phyloP scores from a whole-genome alignment of 2,888 invertebrate species.

The Acronicta aceris region DNA sequence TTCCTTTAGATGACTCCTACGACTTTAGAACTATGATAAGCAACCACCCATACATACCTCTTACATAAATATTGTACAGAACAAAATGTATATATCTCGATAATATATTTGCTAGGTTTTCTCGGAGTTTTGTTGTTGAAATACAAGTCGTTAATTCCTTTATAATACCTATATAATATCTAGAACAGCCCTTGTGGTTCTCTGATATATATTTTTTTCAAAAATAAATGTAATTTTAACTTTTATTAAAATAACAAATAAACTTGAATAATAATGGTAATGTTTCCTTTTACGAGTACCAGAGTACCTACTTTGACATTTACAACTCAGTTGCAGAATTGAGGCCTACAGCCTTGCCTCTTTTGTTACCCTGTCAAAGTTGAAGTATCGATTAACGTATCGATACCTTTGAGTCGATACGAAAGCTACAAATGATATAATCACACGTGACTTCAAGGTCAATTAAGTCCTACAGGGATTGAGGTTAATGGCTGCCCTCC shows the following conservation, averaged over 20 bases:
- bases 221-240: not conserved
- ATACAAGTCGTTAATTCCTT: too few species aligned
- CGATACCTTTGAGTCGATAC: slow-evolving; percentile 43
- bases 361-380: slow-evolving; percentile 60
- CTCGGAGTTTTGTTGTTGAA: too few species aligned
- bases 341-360: slow-evolving; percentile 50
- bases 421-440: slow-evolving; percentile 71
- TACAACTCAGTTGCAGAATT: slow-evolving; percentile 43
- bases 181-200: not conserved
- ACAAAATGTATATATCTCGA: too few species aligned
- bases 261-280: slow-evolving; percentile 2
- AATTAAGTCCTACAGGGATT: slow-evolving; percentile 77
- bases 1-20: slow-evolving; percentile 31
- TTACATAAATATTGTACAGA: too few species aligned
- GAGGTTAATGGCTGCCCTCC: slow-evolving; percentile 78
- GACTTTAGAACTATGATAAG: slow-evolving; percentile 5
- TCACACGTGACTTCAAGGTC: slow-evolving; percentile 74
- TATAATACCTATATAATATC: too few species aligned
- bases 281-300: slow-evolving; percentile 20
- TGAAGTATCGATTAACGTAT: slow-evolving; percentile 54
- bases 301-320: slow-evolving; percentile 47
- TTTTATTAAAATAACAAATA: slow-evolving; percentile 24
- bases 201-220: too few species aligned
- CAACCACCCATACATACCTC: not conserved
- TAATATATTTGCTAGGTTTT: too few species aligned